Base-by-base conservation (phyloP, 1,140 invertebrate species). In the Mya arenaria region DNA sequence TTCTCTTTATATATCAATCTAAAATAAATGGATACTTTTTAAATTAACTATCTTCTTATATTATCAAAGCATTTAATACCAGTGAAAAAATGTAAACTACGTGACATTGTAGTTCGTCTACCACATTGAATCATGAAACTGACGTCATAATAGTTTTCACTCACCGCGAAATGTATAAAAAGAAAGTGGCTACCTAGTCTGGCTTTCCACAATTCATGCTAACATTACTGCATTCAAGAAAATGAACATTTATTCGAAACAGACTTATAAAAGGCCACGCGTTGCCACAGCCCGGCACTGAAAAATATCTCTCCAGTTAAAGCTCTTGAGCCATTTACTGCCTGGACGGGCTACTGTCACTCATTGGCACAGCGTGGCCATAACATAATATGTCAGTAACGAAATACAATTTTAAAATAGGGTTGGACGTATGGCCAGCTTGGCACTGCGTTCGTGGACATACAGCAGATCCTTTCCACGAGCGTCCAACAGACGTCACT, bases 391-490 rank as follows among this genome's bases (percentile, higher is more conserved):
- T 66, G 4, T n/a, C n/a, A n/a, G n/a, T n/a, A n/a, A n/a, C 15
- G 4, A 34, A n/a, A 8, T 63, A 30, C 13, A 8, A 4, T 63
- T 6, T 68, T 15, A 10, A 36, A 13, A 60, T 32, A 80, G 68
- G 74, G 75, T 17, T 78, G 68, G 66, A 58, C 56, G 44, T 58
- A 62, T 15, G 84, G 81, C n/a, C 81, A 85, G 32, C 32, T 68
- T 17, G 84, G 80, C 0, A 66, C 77, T 8, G 75, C 65, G 4
- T 85, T 83, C 68, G 69, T 78, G 1, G 75, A 80, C 37, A 25
- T 85, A 2, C 62, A 74, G 25, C 37, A 74, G n/a, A 74, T 84
- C 17, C 65, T 78, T 8, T 37, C 60, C 28, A 74, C 71, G 0
- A 62, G 81, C 63, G 65, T 84, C 23, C 23, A 73, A 39, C 60